Conservation (phyloP, 2,888 invertebrate genomes). For the Zaprionus obscuricornis region DNA sequence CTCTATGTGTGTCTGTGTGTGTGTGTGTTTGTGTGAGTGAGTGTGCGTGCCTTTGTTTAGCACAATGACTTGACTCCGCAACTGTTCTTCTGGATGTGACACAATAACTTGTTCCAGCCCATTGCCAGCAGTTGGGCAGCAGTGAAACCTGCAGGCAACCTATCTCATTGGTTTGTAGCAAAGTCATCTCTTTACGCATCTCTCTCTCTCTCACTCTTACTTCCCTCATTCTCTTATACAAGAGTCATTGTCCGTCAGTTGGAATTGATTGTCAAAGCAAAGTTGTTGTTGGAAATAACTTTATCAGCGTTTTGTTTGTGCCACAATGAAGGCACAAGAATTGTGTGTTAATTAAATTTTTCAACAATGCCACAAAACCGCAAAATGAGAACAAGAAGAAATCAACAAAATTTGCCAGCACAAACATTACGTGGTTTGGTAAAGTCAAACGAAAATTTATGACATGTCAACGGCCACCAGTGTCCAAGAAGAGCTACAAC, state of each 20-base stretch:
- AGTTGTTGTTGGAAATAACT: constrained; percentile 42
- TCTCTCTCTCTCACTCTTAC: background rate
- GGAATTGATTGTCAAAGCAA: constrained; percentile 48
- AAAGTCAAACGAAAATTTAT: constrained; percentile 62
- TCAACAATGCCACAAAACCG: constrained; percentile 41
- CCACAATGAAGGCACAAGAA: constrained; percentile 40
- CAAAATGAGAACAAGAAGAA: constrained; percentile 20
- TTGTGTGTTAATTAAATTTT: constrained; percentile 68
- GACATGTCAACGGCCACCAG: constrained; percentile 55
- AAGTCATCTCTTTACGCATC: too few species aligned
- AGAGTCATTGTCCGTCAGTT: background rate
- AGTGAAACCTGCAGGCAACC: constrained; percentile 32
- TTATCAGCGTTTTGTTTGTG: constrained; percentile 39
- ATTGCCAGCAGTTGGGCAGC: constrained; percentile 28
- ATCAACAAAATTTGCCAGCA: constrained; percentile 32
- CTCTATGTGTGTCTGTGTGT: background rate
- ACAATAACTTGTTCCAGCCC: constrained; percentile 22
- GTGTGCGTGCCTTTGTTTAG: constrained; percentile 3
- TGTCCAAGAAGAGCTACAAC: constrained; percentile 13
- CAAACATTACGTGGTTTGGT: constrained; percentile 44
- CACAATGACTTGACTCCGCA: constrained; percentile 24
- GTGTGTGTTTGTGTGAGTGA: background rate
- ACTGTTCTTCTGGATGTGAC: constrained; percentile 13
- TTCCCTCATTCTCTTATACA: background rate
- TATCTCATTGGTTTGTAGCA: constrained; percentile 43